These are phyloP conservation scores for Trissonchulus sp. DNA, from an alignment of 2,888 invertebrate genomes.

Conservation along the genomic window DNA sequence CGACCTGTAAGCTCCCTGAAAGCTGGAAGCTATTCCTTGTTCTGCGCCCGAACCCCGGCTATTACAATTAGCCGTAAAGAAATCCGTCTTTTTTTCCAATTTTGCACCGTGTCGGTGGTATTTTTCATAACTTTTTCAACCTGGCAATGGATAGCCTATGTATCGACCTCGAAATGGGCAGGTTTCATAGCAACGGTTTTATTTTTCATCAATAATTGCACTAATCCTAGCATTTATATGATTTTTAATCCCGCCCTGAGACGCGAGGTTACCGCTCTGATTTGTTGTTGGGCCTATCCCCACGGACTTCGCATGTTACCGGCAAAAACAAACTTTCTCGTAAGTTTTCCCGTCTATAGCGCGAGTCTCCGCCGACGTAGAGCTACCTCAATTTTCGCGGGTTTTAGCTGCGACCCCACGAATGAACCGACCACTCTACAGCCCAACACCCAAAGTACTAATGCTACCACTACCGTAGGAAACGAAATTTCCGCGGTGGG, in stretches of 20 bases:
- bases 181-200: slow-evolving; percentile 32
- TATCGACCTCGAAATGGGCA: slow-evolving; percentile 27
- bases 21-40: neutral
- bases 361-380: too few relatives aligned
- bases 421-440: too few relatives aligned
- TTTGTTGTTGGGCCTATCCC: neutral
- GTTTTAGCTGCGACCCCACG: too few relatives aligned
- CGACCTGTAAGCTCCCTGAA: neutral
- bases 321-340: neutral
- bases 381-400: too few relatives aligned
- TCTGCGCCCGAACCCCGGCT: neutral
- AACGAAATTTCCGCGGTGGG: too few relatives aligned
- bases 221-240: slow-evolving; percentile 31
- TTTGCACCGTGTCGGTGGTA: slow-evolving; percentile 30
- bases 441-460: too few relatives aligned
- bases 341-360: neutral
- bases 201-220: slow-evolving; percentile 33
- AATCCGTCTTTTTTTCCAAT: slow-evolving; percentile 33
- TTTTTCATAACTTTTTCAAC: slow-evolving; percentile 28
- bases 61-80: slow-evolving; percentile 25
- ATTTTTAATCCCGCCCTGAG: slow-evolving; percentile 29
- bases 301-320: neutral
- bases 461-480: too few relatives aligned
- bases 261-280: neutral
- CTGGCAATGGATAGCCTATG: slow-evolving; percentile 31